These are phyloP conservation scores for Pteropus rufus DNA, from an alignment of 2,797 vertebrate genomes.

Conservation along the genomic window DNA sequence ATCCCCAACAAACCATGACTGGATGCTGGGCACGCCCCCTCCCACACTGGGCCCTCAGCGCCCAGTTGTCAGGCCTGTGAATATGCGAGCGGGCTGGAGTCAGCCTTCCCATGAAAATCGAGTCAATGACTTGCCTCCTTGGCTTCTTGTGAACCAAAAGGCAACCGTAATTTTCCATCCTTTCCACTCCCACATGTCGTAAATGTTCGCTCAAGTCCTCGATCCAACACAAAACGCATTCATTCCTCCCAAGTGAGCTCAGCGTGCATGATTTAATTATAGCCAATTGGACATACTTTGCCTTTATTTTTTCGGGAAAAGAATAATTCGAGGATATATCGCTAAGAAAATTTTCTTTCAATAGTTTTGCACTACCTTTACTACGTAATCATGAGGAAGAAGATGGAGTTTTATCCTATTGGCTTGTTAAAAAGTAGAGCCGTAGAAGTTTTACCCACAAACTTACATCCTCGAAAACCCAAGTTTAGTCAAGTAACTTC, in stretches of 20 bases:
- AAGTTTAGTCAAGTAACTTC: slow-evolving; percentile 84
- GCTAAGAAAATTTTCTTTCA: slow-evolving; percentile 89
- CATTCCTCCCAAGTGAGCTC: slow-evolving; percentile 89
- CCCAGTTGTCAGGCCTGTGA: slow-evolving; percentile 84
- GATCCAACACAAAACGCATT: slow-evolving; percentile 92
- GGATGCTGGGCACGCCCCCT: slow-evolving; percentile 85
- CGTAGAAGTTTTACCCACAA: slow-evolving; percentile 81
- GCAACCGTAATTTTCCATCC: slow-evolving; percentile 89
- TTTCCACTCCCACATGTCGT: slow-evolving; percentile 89
- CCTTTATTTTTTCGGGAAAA: slow-evolving; percentile 71
- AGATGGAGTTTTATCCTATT: slow-evolving; percentile 86
- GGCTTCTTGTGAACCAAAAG: slow-evolving; percentile 86
- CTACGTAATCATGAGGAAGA: slow-evolving; percentile 93
- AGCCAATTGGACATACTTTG: slow-evolving; percentile 91
- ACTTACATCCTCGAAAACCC: slow-evolving; percentile 90
- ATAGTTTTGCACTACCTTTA: slow-evolving; percentile 88
- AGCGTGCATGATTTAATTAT: slow-evolving; percentile 93
- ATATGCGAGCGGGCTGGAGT: slow-evolving; percentile 86
- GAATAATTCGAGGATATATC: slow-evolving; percentile 85
- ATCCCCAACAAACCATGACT: slow-evolving; percentile 87
- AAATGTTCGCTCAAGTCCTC: slow-evolving; percentile 85
- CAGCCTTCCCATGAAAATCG: slow-evolving; percentile 98
- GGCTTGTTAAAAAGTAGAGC: slow-evolving; percentile 81
- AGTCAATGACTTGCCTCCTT: slow-evolving; percentile 92
- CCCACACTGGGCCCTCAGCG: slow-evolving; percentile 88